Evolutionary conservation across 2,888 invertebrate genomes (phyloP), one percentile per base, ranked within the genome.

Genomic region (Agriotes lineatus): DNA sequence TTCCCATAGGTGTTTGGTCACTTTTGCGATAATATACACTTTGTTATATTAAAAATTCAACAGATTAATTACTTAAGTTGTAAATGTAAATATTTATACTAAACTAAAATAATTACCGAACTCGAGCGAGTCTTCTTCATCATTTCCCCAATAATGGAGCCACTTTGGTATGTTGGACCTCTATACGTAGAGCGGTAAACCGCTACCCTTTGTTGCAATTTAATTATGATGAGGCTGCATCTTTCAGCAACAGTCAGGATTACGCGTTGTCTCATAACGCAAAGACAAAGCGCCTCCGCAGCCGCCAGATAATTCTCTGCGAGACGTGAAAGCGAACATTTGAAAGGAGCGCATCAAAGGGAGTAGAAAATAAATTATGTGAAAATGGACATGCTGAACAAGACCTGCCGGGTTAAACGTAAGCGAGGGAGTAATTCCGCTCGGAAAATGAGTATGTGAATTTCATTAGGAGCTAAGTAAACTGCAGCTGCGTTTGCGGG

Each of bases 151-250:
- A 50, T 50, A 50, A 50, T 50, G 30, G 30, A 9, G 10, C 14
- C 30, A 30, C 25, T 50, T 50, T 50, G 16, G 50, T 25, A 30
- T 50, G 30, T 50, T 50, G 30, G 50, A 50, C 25, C 25, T 30
- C 5, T 25, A 45, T 45, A 9, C 20, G 10, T 45, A 9, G 10
- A 19, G 16, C 10, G 10, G 20, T 10, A 20, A 45, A 20, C 45
- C 45, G 6, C 16, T 2, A 14, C 18, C 18, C 45, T 45, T 42
- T 42, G 42, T 42, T 42, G 42, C 42, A 42, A 9, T 37, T 42
- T 42, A 42, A 42, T 42, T 42, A 42, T 14, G 20, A 45, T 45
- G 10, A 45, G 12, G 45, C 10, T 45, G 45, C 45, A 45, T 20
- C 45, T n/a, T 45, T 20, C 19, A 45, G 1, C 10, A 20, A 0